Conservation (phyloP, 1,140 invertebrate genomes). For the Gryllus bimaculatus region DNA sequence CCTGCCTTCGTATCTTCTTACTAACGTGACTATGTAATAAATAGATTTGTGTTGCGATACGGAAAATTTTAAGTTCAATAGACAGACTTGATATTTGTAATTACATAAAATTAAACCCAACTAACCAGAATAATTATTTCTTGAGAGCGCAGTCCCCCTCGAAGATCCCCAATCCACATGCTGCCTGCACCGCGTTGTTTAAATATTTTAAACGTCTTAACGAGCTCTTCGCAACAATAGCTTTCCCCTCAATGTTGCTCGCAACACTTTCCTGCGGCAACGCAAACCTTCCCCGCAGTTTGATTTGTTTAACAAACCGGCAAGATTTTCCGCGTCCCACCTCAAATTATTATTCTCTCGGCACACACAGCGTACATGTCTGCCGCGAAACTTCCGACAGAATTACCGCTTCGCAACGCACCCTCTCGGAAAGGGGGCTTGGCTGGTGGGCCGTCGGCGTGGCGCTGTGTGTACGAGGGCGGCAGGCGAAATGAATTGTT, state of each 20-base stretch:
- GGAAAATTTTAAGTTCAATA: too few species aligned
- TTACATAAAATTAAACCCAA: too few species aligned
- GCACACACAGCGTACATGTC: neutral
- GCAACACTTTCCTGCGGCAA: neutral
- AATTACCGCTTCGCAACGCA: neutral
- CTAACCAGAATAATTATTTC: neutral
- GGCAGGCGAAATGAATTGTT: neutral
- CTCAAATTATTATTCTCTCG: neutral
- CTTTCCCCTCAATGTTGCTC: neutral
- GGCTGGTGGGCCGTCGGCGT: too few species aligned
- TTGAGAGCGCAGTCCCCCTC: neutral
- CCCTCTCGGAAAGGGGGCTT: neutral
- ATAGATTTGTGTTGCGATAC: too few species aligned
- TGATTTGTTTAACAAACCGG: neutral
- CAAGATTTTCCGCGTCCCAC: neutral
- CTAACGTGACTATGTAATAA: too few species aligned
- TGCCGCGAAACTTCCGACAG: neutral
- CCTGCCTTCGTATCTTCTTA: too few species aligned
- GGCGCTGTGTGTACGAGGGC: neutral
- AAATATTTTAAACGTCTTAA: neutral
- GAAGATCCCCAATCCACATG: neutral
- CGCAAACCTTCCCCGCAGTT: neutral
- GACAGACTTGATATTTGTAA: too few species aligned
- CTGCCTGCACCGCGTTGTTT: neutral
- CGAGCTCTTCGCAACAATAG: neutral